A percentile compares a stretch with the other conserved stretches of the same genome.
Evolutionary conservation across 2,113 vertebrate species (phyloP).

Genomic region (Lanius collurio): DNA sequence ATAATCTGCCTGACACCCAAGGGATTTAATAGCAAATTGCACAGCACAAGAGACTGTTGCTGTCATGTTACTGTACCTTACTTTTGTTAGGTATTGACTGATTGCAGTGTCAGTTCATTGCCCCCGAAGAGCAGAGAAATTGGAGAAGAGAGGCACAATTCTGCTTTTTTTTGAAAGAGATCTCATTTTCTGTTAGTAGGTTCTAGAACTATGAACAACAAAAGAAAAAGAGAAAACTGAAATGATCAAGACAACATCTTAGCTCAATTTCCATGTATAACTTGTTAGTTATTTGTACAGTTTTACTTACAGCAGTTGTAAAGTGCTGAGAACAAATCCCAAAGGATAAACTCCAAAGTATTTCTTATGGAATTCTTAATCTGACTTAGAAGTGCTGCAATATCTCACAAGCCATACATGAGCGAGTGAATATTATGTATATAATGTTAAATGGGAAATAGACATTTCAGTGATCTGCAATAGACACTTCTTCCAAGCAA

Average conservation of each 20-base stretch:
- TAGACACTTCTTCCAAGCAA: background rate
- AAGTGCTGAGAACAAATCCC: background rate
- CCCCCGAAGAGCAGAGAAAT: background rate
- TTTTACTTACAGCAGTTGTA: background rate
- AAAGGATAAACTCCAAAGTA: background rate
- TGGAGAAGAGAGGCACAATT: background rate
- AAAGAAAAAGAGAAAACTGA: background rate
- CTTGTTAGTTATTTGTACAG: background rate
- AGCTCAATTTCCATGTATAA: background rate
- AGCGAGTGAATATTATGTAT: background rate
- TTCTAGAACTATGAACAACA: background rate
- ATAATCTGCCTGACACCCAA: background rate
- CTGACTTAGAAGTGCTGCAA: background rate
- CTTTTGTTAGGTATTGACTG: background rate
- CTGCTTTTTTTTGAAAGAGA: background rate
- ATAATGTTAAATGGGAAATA: background rate
- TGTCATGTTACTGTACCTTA: background rate
- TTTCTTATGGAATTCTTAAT: background rate
- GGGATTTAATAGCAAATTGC: background rate
- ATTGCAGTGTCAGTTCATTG: background rate
- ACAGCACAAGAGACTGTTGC: background rate
- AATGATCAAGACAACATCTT: background rate
- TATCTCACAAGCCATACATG: background rate
- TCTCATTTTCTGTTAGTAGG: background rate
- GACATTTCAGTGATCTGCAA: background rate